These are phyloP conservation scores for Palythoa heliodiscus DNA, from an alignment of 92 coral and sea anemone species.

Conservation along the genomic window DNA sequence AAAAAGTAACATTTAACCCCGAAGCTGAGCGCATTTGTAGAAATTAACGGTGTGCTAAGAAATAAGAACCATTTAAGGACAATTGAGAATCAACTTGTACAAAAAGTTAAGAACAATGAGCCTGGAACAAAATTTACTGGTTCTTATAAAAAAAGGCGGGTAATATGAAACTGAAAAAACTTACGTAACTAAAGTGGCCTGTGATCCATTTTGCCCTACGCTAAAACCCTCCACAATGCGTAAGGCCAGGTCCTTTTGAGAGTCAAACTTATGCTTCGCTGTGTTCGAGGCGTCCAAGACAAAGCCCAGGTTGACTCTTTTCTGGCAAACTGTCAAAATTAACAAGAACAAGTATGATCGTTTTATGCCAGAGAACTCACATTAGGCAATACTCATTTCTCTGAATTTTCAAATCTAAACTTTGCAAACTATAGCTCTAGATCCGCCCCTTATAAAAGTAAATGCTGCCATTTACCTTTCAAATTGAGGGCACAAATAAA, in stretches of 20 bases:
- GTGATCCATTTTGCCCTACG: not conserved
- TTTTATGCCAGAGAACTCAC: too few relatives aligned
- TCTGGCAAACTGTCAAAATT: slow-evolving; percentile 4
- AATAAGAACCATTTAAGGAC: too few relatives aligned
- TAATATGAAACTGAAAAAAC: not conserved
- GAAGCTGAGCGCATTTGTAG: too few relatives aligned
- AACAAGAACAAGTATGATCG: not conserved
- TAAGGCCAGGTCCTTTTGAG: not conserved
- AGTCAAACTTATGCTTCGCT: not conserved
- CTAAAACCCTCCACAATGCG: slow-evolving; percentile 3
- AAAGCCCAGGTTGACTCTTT: slow-evolving; percentile 26
- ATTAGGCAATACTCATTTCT: not conserved
- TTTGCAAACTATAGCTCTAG: too few relatives aligned
- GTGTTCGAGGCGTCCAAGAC: slow-evolving; percentile 34
- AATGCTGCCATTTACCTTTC: too few relatives aligned
- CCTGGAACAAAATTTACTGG: not conserved
- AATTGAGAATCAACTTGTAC: too few relatives aligned
- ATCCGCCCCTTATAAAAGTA: too few relatives aligned
- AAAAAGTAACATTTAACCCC: too few relatives aligned
- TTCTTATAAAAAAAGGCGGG: too few relatives aligned
- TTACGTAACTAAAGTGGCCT: not conserved
- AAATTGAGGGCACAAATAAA: too few relatives aligned
- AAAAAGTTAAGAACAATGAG: not conserved
- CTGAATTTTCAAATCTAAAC: not conserved
- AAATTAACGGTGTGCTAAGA: too few relatives aligned